Conservation (phyloP, 1,140 invertebrate species). For the Megalonaias nervosa region DNA sequence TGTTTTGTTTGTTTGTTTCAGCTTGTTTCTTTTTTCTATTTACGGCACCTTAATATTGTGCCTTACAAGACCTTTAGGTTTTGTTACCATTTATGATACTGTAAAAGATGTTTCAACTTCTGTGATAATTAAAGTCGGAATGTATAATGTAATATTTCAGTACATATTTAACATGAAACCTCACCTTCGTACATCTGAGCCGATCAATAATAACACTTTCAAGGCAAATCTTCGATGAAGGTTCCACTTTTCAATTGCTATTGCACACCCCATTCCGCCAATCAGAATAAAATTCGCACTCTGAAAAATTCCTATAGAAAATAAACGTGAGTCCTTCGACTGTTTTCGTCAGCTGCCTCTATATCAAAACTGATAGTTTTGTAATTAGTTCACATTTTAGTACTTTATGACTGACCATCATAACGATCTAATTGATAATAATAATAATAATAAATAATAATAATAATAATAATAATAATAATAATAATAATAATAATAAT, state of each 20-base stretch:
- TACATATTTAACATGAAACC: too few relatives aligned
- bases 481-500: too few relatives aligned
- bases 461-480: too few relatives aligned
- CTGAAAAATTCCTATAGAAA: constrained; percentile 11
- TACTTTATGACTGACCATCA: too few relatives aligned
- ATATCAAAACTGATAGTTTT: too few relatives aligned
- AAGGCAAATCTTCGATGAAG: constrained; percentile 88
- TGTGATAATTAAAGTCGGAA: background rate
- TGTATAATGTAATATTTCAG: background rate
- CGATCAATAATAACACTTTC: constrained; percentile 82
- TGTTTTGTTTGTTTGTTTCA: too few relatives aligned
- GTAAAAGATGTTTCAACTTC: background rate
- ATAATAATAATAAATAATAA: too few relatives aligned
- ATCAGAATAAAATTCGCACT: constrained; percentile 26
- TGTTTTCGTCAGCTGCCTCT: too few relatives aligned
- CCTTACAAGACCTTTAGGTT: background rate
- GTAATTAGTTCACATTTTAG: too few relatives aligned
- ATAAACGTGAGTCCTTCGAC: background rate
- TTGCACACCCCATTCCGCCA: constrained; percentile 80
- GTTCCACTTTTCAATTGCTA: constrained; percentile 87
- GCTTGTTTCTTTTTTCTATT: too few relatives aligned
- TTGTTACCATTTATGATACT: background rate
- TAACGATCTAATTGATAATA: too few relatives aligned
- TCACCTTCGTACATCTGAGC: constrained; percentile 70
- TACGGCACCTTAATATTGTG: background rate